Base-by-base conservation (phyloP, 1,140 invertebrate genomes). In the Lepidotrigona ventralis region DNA sequence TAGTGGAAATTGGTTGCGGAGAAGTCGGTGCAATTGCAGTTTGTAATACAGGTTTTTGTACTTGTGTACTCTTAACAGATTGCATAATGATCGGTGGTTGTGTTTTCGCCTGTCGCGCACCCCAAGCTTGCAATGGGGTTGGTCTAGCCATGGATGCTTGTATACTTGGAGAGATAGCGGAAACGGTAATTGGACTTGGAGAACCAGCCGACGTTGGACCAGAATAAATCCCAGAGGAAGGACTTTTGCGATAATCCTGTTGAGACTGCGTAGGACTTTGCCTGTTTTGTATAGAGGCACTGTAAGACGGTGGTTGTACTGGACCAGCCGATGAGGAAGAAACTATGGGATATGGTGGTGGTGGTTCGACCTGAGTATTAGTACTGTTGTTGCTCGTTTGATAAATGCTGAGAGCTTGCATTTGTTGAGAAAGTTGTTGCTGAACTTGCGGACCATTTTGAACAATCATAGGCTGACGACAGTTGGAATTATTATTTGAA, bases 71-170 rank as follows among this genome's bases (percentile, higher is more conserved):
- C 91, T 98, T 98, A 2, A 99, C 98, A 39, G 98, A 98, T 91
- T 99, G 98, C 98, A 99, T 99, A 56, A 99, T 98, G 79, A 99
- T 98, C 0, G 98, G 98, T 23, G 98, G 96, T 90, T 99, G 98
- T 2, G 96, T 97, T 89, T 97, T 97, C 26, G 97, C 96, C 91
- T 97, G 97, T 66, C 97, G 95, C 69, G 97, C 96, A n/a, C 97
- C 96, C 96, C 96, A 97, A 70, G 96, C 96, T 90, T 96, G 96
- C 33, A 97, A 93, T 6, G 97, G 97, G 70, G 97, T 97, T 4
- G 97, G 97, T 86, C 96, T 94, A 23, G 96, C 95, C 95, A 97
- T 96, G 3, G 95, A 95, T 33, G 94, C 90, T 66, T 95, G 94
- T 90, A 94, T 95, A 86, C 90, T 96, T 81, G 91, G 95, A 89